A percentile compares a stretch with the other conserved stretches of the same genome.
Conservation (phyloP, 2,797 vertebrate genomes). For the Rhinatrema bivittatum region DNA sequence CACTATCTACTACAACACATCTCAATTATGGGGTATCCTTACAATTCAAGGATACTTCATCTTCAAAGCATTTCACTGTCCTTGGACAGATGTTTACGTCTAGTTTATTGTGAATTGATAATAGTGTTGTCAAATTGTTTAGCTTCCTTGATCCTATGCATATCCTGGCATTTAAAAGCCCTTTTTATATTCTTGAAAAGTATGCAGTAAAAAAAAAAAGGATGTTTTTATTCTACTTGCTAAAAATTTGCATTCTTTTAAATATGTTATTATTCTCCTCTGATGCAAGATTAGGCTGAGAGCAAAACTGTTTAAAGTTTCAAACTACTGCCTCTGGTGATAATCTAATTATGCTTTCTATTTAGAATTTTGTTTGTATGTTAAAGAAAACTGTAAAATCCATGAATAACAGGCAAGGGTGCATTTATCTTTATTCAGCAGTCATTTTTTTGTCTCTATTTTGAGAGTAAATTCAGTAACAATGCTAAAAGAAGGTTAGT, state of each 20-base stretch:
- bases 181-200: conserved; percentile 9
- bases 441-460: background rate
- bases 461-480: conserved; percentile 11
- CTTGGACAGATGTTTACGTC: too few species aligned
- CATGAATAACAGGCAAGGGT: conserved; percentile 2
- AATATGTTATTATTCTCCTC: too few species aligned
- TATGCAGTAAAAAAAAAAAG: conserved; percentile 13
- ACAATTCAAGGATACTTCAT: too few species aligned
- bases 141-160: too few species aligned
- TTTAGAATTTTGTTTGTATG: conserved; percentile 12
- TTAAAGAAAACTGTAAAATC: conserved; percentile 16
- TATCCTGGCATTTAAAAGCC: conserved; percentile 8
- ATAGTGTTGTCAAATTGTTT: too few species aligned
- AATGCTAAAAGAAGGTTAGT: background rate
- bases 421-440: background rate
- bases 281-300: too few species aligned
- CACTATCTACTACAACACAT: too few species aligned
- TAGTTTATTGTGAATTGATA: too few species aligned
- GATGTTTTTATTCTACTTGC: conserved; percentile 13
- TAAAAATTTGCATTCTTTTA: conserved; percentile 10
- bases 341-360: conserved; percentile 21
- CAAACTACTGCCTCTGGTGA: conserved; percentile 13
- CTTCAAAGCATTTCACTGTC: too few species aligned
- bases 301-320: conserved; percentile 1
- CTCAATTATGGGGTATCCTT: too few species aligned